Evolutionary conservation across 2,113 vertebrate genomes (phyloP), one percentile per base, ranked within the genome.

Genomic region (Oryzias javanicus): DNA sequence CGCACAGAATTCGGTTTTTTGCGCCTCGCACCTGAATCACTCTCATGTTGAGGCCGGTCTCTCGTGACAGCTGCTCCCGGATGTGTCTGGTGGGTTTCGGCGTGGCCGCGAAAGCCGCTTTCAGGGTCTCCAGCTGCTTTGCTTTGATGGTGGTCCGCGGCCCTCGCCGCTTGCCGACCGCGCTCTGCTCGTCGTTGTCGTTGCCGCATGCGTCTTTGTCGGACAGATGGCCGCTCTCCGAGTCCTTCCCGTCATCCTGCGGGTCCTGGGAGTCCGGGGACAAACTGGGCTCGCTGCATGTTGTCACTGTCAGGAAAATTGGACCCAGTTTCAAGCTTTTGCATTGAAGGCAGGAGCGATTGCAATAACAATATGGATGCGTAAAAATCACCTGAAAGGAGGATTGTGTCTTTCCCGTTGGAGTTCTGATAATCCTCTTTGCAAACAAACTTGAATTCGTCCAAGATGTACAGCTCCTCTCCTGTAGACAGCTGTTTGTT

Each of bases 401-500:
- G 91, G 82, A 93, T 94, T 53, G 94, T 93, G 91, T 98, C 97
- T 91, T 98, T 98, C 77, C 94, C 93, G 76, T 90, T 94, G 92
- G 90, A 94, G 81, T 91, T 97, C 70, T 97, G 86, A 82, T 97
- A 98, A 92, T 99, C 97, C 82, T 98, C 96, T 91, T 98, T 99
- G 81, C 97, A 99, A 60, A 99, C 93, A 5, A 99, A 99, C 90
- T 98, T 98, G 85, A 95, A 95, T 61, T 98, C 96, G 52, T 99
- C 97, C 64, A 99, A 92, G 88, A 99, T 95, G 83, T 99, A 99
- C 44, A 99, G 94, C 77, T 99, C 97, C 91, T 99, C 97, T 40
- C 97, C 97, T 4, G 97, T 99, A 86, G 97, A 98, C 63, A 99
- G 94, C 86, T 99, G 96, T 73, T 97, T 98, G 92, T 98, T 95